Conservation (phyloP, 2,797 vertebrate genomes). For the Uromys caudimaculatus region DNA sequence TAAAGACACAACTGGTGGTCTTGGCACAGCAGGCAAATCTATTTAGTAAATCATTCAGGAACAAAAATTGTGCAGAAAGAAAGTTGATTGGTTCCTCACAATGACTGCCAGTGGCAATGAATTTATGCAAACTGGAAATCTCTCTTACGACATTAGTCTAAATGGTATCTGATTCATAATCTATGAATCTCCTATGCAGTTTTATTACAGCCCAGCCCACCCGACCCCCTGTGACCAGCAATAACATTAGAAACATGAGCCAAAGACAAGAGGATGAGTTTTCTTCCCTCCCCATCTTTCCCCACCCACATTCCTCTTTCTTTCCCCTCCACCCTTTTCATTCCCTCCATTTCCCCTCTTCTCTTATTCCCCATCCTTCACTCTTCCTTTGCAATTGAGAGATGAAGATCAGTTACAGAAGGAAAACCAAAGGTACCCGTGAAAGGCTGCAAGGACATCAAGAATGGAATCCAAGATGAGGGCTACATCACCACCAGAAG, state of each 20-base stretch:
- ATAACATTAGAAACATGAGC: neutral
- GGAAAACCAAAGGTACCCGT: neutral
- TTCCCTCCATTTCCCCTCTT: neutral
- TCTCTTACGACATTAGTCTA: neutral
- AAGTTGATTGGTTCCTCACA: conserved; percentile 5
- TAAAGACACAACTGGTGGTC: neutral
- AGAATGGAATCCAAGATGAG: neutral
- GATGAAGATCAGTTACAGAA: neutral
- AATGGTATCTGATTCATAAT: neutral
- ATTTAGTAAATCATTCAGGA: neutral
- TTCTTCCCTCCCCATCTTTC: neutral
- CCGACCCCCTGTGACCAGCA: neutral
- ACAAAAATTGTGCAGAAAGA: conserved; percentile 17
- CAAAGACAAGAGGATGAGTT: neutral
- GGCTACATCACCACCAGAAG: neutral
- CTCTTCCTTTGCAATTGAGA: neutral
- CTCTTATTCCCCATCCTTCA: no score
- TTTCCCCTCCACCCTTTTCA: no score
- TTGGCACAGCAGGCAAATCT: neutral
- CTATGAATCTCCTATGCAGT: neutral
- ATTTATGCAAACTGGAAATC: conserved; percentile 15
- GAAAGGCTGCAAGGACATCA: neutral
- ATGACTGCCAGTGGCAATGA: neutral
- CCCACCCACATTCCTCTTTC: neutral
- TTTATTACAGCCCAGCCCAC: neutral